These are phyloP conservation scores for Pristionchus entomophagus DNA, from an alignment of 2,888 invertebrate species.

Conservation along the genomic window DNA sequence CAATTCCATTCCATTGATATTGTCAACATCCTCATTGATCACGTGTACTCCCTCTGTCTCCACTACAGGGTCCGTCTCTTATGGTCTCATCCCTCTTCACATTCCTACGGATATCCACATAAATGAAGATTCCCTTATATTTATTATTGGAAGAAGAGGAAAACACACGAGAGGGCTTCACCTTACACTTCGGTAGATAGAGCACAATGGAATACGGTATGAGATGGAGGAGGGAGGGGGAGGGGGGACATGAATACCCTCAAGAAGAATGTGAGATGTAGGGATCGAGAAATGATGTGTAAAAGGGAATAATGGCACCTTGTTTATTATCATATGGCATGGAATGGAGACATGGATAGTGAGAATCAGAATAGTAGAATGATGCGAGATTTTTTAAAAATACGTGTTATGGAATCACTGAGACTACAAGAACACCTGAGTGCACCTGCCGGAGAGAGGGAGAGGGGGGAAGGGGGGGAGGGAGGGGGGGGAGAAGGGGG, in stretches of 20 bases:
- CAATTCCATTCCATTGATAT: not conserved
- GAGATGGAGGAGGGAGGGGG: not conserved
- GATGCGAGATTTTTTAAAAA: too few relatives aligned
- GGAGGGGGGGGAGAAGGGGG: not conserved
- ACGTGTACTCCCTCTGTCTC: constrained; percentile 12
- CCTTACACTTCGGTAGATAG: not conserved
- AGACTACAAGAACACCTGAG: too few relatives aligned
- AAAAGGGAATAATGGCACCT: too few relatives aligned
- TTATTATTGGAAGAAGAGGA: not conserved
- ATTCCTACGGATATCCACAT: constrained; percentile 19
- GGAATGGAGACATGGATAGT: too few relatives aligned
- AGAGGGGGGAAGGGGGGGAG: not conserved
- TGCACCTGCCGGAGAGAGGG: too few relatives aligned
- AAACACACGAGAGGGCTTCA: not conserved
- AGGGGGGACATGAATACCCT: too few relatives aligned
- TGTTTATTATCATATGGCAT: too few relatives aligned
- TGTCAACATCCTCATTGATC: not conserved
- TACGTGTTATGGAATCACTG: too few relatives aligned
- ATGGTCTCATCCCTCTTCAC: not conserved
- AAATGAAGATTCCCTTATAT: not conserved
- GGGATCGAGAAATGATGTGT: too few relatives aligned
- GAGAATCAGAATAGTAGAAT: too few relatives aligned
- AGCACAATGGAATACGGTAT: not conserved
- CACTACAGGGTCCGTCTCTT: not conserved
- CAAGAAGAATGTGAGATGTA: too few relatives aligned